Evolutionary conservation across 2,888 invertebrate species (phyloP).

Genomic region (Pseudeuparius sepicola): DNA sequence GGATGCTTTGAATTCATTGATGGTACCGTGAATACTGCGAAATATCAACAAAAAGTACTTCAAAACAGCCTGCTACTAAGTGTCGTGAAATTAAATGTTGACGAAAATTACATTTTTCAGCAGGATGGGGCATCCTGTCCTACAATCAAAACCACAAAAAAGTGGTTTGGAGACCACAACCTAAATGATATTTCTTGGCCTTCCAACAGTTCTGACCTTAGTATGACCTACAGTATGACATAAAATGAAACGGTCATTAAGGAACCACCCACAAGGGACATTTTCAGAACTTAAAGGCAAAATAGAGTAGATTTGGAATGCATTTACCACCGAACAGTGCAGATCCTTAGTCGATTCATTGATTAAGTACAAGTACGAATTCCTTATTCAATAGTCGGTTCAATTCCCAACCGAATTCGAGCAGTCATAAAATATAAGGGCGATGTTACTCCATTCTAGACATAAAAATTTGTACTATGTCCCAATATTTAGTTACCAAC

Average conservation of each 20-base stretch:
- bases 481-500: too few species aligned
- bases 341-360: too few species aligned
- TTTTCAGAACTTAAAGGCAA: too few species aligned
- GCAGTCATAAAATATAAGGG: too few species aligned
- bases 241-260: slow-evolving; percentile 9
- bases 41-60: slow-evolving; percentile 12
- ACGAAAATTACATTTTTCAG: slow-evolving; percentile 5
- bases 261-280: too few species aligned
- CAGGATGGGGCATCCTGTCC: slow-evolving; percentile 8
- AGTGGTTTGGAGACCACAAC: slow-evolving; percentile 8
- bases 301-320: slow-evolving; percentile 9
- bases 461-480: too few species aligned
- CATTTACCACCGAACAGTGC: too few species aligned
- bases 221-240: slow-evolving; percentile 5
- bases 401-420: too few species aligned
- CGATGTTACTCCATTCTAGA: too few species aligned
- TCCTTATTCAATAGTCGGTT: too few species aligned
- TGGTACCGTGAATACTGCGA: slow-evolving; percentile 3
- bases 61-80: too few species aligned
- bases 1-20: not conserved
- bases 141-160: slow-evolving; percentile 8
- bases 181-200: slow-evolving; percentile 7
- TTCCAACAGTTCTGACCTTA: slow-evolving; percentile 9
- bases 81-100: slow-evolving; percentile 1
- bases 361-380: too few species aligned